Conservation (phyloP, 2,113 vertebrate genomes). For the Poeciliopsis occidentalis region DNA sequence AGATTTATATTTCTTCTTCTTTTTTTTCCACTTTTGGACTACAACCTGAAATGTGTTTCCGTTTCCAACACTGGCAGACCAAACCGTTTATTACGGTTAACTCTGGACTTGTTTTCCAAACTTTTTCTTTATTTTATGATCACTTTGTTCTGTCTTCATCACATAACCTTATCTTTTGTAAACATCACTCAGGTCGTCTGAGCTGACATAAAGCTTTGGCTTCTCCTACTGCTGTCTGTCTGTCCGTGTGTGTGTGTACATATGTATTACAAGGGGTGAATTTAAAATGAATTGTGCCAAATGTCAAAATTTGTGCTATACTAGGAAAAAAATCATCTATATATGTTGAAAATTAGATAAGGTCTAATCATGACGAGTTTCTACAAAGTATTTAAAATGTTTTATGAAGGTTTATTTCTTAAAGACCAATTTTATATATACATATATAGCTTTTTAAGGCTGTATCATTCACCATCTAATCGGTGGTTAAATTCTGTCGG, state of each 20-base stretch:
- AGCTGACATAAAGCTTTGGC: neutral
- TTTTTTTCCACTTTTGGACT: neutral
- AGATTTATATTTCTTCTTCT: neutral
- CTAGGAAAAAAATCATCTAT: neutral
- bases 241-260: neutral
- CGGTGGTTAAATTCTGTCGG: neutral
- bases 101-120: neutral
- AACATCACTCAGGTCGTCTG: neutral
- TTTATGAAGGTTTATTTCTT: neutral
- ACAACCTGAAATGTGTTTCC: neutral
- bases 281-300: slow-evolving; percentile 63
- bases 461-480: neutral
- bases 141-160: neutral
- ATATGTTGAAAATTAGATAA: neutral
- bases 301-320: slow-evolving; percentile 25
- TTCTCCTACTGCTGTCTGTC: neutral
- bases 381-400: neutral
- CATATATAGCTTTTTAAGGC: neutral
- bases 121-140: neutral
- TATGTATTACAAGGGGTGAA: slow-evolving; percentile 22
- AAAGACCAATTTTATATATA: neutral
- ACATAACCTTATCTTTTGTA: neutral
- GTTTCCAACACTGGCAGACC: neutral
- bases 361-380: neutral
- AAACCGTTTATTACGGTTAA: neutral